These are phyloP conservation scores for Bos taurus DNA, from an alignment of 2,113 vertebrate species.

Conservation along the genomic window ARS-UCD2.0 NC_037343.1:2054501-2055000, in stretches of 20 bases:
- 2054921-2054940: not conserved
- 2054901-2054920: not conserved
- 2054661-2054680: constrained; percentile 33
- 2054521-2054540: no score
- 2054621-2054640: constrained; percentile 1
- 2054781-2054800: not conserved
- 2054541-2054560: no score
- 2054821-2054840: not conserved
- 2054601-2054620: not conserved
- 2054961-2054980: not conserved
- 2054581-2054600: no score
- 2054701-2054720: constrained; percentile 47
- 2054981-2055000: not conserved
- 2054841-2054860: not conserved
- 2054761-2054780: not conserved
- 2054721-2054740: not conserved
- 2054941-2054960: not conserved
- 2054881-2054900: not conserved
- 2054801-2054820: not conserved
- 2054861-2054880: not conserved
- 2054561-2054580: no score
- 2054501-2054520: no score
- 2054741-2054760: not conserved
- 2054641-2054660: constrained; percentile 13
- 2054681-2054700: constrained; percentile 62